phyloP scores from a whole-genome alignment of 1,140 invertebrate species.

The Hirudo medicinalis region DNA sequence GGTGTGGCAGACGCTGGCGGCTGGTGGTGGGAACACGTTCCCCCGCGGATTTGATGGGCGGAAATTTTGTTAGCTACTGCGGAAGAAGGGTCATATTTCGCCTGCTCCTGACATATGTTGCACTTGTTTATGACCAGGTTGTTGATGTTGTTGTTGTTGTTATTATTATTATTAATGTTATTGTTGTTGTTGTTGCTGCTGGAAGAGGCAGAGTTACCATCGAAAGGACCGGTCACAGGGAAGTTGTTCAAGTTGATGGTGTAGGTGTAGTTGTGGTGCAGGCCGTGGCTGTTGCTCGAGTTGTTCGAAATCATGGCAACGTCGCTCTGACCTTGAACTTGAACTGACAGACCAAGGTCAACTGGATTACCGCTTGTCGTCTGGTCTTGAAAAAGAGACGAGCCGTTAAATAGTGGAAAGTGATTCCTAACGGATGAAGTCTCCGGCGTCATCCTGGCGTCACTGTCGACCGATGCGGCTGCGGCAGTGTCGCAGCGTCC shows the following conservation, averaged over 20 bases:
- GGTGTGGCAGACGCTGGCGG: not conserved
- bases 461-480: not conserved
- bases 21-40: not conserved
- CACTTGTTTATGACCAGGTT: not conserved
- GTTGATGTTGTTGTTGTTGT: not conserved
- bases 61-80: not conserved
- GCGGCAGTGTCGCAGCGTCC: not conserved
- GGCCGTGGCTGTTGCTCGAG: not conserved
- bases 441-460: not conserved
- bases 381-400: not conserved
- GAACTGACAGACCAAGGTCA: not conserved
- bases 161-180: not conserved
- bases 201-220: not conserved
- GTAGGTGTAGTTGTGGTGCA: constrained; percentile 1
- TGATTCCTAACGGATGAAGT: not conserved
- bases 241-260: constrained; percentile 10
- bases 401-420: not conserved
- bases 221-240: not conserved
- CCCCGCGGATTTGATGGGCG: not conserved
- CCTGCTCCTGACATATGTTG: constrained; percentile 7
- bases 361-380: not conserved
- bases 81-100: not conserved
- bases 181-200: constrained; percentile 2
- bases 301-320: not conserved
- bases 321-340: not conserved